Conservation (phyloP, 2,797 vertebrate species). For the Sebastes paucispinis region DNA sequence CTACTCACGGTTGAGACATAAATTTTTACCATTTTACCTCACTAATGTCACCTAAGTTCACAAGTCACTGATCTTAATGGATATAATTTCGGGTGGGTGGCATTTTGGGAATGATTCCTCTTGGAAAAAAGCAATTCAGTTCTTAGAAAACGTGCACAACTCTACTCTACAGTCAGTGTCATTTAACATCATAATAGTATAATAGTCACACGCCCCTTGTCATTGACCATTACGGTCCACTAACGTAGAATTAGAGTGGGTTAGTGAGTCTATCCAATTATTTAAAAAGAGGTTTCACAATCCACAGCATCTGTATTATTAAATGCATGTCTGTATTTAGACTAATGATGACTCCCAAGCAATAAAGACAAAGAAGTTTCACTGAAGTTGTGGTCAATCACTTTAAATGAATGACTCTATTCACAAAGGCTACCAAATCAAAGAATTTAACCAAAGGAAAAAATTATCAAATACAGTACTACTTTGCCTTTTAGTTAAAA, state of each 20-base stretch:
- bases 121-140: conserved; percentile 26
- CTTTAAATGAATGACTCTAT: neutral
- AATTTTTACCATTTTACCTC: conserved; percentile 38
- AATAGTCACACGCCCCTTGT: neutral
- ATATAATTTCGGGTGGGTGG: conserved; percentile 39
- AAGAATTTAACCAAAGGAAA: neutral
- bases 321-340: neutral
- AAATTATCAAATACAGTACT: neutral
- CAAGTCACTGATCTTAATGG: conserved; percentile 35
- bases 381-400: neutral
- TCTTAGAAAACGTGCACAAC: conserved; percentile 35
- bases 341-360: neutral
- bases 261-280: neutral
- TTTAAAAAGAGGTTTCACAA: neutral
- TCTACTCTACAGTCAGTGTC: neutral
- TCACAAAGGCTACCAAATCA: neutral
- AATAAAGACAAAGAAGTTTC: neutral
- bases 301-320: neutral
- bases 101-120: conserved; percentile 23
- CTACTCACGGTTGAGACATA: conserved; percentile 10
- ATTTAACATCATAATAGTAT: conserved; percentile 27
- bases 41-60: conserved; percentile 42
- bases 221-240: neutral
- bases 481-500: neutral
- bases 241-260: neutral